phyloP scores from a whole-genome alignment of 2,113 vertebrate genomes.

The Varanus komodoensis region DNA sequence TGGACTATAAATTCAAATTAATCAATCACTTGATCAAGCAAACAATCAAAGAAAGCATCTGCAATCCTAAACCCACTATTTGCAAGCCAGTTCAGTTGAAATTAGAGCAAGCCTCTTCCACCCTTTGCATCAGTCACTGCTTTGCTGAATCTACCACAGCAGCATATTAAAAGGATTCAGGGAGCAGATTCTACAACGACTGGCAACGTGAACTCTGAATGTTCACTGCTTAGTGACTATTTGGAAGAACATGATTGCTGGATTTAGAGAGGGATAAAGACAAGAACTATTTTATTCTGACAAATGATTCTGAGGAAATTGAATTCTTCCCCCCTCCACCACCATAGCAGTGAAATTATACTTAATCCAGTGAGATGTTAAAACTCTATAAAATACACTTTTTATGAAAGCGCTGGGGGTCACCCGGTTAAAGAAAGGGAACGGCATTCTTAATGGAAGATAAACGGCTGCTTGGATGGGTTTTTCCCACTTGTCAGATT shows the following conservation, averaged over 20 bases:
- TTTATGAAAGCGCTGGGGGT: conserved; percentile 63
- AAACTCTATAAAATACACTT: conserved; percentile 76
- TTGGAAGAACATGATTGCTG: conserved; percentile 66
- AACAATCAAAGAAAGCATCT: neutral
- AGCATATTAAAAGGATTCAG: conserved; percentile 54
- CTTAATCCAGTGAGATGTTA: conserved; percentile 77
- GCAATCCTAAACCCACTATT: neutral
- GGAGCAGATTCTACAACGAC: conserved; percentile 67
- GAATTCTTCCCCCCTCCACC: conserved; percentile 48
- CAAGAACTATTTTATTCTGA: conserved; percentile 68
- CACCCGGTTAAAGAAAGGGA: conserved; percentile 76
- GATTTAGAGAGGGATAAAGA: conserved; percentile 71
- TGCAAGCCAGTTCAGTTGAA: neutral
- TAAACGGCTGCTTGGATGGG: conserved; percentile 70
- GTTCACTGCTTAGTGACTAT: conserved; percentile 69
- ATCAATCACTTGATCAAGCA: neutral
- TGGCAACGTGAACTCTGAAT: conserved; percentile 73
- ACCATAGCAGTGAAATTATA: conserved; percentile 67
- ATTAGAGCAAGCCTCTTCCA: neutral
- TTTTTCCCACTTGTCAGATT: conserved; percentile 72
- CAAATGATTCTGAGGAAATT: conserved; percentile 73
- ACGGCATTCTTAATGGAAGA: conserved; percentile 79
- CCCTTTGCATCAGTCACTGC: conserved; percentile 7
- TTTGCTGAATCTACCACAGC: conserved; percentile 44
- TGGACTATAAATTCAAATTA: neutral